Evolutionary conservation across 2,888 invertebrate genomes (phyloP), one percentile per base, ranked within the genome.

Genomic region (Nemapogon koenigi): DNA sequence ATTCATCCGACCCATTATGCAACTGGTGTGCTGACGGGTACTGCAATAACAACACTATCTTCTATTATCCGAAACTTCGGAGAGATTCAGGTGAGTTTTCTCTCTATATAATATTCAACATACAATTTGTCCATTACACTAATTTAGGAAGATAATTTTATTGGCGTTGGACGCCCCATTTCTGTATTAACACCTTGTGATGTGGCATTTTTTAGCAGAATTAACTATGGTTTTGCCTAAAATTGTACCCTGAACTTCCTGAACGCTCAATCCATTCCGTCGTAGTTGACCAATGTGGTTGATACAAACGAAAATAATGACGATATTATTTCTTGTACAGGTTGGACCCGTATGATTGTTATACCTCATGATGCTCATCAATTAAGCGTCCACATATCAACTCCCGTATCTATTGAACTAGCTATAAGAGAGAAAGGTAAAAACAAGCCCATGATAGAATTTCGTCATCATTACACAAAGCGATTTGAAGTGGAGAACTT

Each of bases 1-100:
- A 72, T 49, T 50, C 59, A 10, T 60, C 71, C 0, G 78, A 78
- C 42, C 53, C 67, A 1, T 46, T 44, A 10, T 76, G 78, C 58
- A 73, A 73, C 57, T 73, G 72, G 71, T 78, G 78, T 40, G 69
- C 72, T 3, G 72, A 73, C 39, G 78, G 76, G 0, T 72, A 72
- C 52, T 78, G 78, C 51, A 69, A 64, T 46, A 76, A 78, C 41
- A 73, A 75, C 45, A 76, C 78, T 0, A 60, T 70, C 33, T 44
- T 64, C 6, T 69, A 73, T 46, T 59, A 55, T 2, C 55, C 59
- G 31, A 59, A 58, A 41, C 57, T 76, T 2, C 57, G 57, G 16
- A 67, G 62, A 57, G 73, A 28, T 28, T 15, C n/a, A 28, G 28
- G 76, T 75, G 53, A 47, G 22, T 32, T 10, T 8, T 32, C n/a